Conservation (phyloP, 2,113 vertebrate genomes). For the Aspidoscelis tigris region DNA sequence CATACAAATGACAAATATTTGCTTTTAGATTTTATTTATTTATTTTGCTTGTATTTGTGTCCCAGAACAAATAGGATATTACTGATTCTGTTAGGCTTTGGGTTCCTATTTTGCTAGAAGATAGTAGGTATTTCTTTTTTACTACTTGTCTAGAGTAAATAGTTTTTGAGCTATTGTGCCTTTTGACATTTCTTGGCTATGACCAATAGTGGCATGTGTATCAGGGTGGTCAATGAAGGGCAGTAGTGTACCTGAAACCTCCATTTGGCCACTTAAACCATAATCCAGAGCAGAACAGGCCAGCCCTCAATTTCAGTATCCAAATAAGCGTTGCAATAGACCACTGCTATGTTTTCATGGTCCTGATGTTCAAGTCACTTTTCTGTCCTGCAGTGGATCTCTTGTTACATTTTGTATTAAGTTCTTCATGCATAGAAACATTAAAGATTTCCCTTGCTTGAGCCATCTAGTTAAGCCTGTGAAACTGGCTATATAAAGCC, state of each 20-base stretch:
- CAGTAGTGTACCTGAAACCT: too few relatives aligned
- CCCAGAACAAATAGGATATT: conserved; percentile 51
- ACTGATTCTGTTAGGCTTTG: conserved; percentile 45
- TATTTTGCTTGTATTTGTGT: conserved; percentile 3
- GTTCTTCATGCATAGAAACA: neutral
- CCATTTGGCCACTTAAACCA: too few relatives aligned
- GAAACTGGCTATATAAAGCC: neutral
- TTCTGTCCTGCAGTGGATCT: neutral
- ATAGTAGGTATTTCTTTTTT: neutral
- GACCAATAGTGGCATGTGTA: too few relatives aligned
- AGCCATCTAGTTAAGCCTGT: neutral
- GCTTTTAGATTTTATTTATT: conserved; percentile 68
- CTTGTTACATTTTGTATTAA: neutral
- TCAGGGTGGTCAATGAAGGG: too few relatives aligned
- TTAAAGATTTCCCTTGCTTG: neutral
- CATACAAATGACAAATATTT: conserved; percentile 59
- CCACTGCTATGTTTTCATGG: too few relatives aligned
- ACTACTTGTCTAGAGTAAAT: conserved; percentile 25
- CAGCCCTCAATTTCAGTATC: too few relatives aligned
- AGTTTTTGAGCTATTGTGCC: neutral
- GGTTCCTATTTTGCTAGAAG: conserved; percentile 1
- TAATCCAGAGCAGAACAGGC: too few relatives aligned
- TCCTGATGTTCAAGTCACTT: too few relatives aligned
- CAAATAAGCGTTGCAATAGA: too few relatives aligned
- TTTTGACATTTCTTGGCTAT: neutral